phyloP scores from a whole-genome alignment of 2,888 invertebrate genomes.

The Cephus spinipes region DNA sequence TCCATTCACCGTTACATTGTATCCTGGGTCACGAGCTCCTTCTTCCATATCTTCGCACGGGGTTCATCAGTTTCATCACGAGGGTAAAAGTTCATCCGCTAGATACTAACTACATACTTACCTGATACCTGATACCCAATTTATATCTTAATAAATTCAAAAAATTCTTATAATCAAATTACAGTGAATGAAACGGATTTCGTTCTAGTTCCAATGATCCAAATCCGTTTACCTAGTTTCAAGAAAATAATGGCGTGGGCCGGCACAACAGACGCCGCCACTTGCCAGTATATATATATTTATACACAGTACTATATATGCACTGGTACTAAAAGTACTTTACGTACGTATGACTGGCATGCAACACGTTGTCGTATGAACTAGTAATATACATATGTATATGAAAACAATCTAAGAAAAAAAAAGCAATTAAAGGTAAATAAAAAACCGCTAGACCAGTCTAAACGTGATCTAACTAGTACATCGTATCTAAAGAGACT shows the following conservation, averaged over 20 bases:
- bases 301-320: too few relatives aligned
- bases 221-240: slow-evolving; percentile 52
- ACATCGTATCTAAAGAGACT: slow-evolving; percentile 35
- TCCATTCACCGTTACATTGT: background rate
- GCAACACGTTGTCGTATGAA: background rate
- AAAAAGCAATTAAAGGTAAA: background rate
- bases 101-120: background rate
- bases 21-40: background rate
- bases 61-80: background rate
- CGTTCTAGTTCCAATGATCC: slow-evolving; percentile 37
- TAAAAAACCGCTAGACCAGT: slow-evolving; percentile 43
- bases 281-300: too few relatives aligned
- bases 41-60: background rate
- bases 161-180: background rate
- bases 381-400: background rate
- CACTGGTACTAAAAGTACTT: background rate
- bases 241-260: slow-evolving; percentile 34
- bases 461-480: slow-evolving; percentile 46
- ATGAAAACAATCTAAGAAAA: background rate
- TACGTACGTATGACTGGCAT: background rate
- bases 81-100: background rate
- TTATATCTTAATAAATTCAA: background rate
- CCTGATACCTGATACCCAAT: background rate
- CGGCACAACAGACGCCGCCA: slow-evolving; percentile 4
- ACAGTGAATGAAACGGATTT: background rate